Conservation (phyloP, 2,113 vertebrate species). For the Scomber scombrus region DNA sequence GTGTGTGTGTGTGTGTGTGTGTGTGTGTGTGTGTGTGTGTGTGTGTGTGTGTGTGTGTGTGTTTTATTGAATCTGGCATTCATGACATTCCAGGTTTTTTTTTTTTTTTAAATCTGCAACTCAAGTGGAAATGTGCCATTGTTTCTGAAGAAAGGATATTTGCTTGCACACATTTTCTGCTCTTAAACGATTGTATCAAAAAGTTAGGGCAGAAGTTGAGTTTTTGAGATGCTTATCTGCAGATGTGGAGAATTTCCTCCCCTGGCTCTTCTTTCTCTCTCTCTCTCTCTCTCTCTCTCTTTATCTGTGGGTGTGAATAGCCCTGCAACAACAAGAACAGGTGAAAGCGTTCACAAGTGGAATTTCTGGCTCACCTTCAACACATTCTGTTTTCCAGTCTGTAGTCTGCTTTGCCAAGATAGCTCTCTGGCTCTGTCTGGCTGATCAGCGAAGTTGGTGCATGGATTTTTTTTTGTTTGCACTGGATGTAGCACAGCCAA, state of each 20-base stretch:
- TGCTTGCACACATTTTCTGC: neutral
- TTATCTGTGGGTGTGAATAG: conserved; percentile 39
- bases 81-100: conserved; percentile 22
- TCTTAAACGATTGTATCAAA: neutral
- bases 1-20: conserved; percentile 43
- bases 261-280: neutral
- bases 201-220: neutral
- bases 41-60: conserved; percentile 42
- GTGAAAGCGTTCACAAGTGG: conserved; percentile 76
- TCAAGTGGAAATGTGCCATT: conserved; percentile 15
- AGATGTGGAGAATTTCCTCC: conserved; percentile 31
- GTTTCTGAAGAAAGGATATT: neutral
- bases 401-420: conserved; percentile 44
- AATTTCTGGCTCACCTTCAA: conserved; percentile 76
- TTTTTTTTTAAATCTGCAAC: conserved; percentile 3
- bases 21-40: conserved; percentile 39
- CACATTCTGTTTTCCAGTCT: conserved; percentile 65
- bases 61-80: conserved; percentile 31
- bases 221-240: conserved; percentile 19
- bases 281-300: conserved; percentile 14
- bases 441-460: conserved; percentile 9
- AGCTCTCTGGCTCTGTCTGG: conserved; percentile 22
- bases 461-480: conserved; percentile 23
- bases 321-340: conserved; percentile 63
- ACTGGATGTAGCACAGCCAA: conserved; percentile 4